These are phyloP conservation scores for Rhagoletis zephyria DNA, from an alignment of 1,140 invertebrate genomes.

Conservation along the genomic window DNA sequence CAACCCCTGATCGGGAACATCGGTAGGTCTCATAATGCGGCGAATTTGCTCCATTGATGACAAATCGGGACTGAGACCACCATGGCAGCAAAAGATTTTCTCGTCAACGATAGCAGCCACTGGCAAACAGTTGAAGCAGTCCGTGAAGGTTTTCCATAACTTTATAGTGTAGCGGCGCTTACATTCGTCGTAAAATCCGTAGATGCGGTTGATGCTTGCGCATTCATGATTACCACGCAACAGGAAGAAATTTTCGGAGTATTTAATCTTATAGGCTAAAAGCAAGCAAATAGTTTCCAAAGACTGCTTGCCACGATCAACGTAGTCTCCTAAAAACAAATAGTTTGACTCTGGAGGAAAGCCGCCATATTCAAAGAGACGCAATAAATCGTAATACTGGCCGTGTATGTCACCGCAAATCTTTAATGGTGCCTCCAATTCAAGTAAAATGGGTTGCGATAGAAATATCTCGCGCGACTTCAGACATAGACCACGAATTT, in stretches of 20 bases:
- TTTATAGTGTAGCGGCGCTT: conserved; percentile 97
- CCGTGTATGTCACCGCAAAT: conserved; percentile 99
- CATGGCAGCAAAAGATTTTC: conserved; percentile 98
- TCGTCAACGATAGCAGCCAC: conserved; percentile 97
- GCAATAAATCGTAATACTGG: conserved; percentile 97
- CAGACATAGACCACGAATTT: conserved; percentile 95
- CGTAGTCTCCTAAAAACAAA: conserved; percentile 93
- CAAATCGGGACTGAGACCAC: conserved; percentile 90
- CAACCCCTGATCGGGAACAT: conserved; percentile 93
- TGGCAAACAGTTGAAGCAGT: conserved; percentile 98
- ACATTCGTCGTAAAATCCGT: conserved; percentile 98
- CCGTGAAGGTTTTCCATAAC: conserved; percentile 98
- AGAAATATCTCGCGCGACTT: conserved; percentile 99
- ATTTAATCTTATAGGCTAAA: conserved; percentile 96
- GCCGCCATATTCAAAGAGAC: conserved; percentile 99
- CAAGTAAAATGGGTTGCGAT: conserved; percentile 97
- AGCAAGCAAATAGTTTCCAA: conserved; percentile 93
- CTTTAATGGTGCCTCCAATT: conserved; percentile 98
- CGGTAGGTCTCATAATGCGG: conserved; percentile 92
- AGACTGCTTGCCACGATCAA: conserved; percentile 88
- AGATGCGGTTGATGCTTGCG: conserved; percentile 95
- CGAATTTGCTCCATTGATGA: conserved; percentile 93
- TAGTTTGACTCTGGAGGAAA: conserved; percentile 99
- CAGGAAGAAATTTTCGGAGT: conserved; percentile 91
- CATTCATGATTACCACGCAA: conserved; percentile 90